Evolutionary conservation across 2,888 invertebrate species (phyloP), one percentile per base, ranked within the genome.

Genomic region (Argynnis bischoffii): DNA sequence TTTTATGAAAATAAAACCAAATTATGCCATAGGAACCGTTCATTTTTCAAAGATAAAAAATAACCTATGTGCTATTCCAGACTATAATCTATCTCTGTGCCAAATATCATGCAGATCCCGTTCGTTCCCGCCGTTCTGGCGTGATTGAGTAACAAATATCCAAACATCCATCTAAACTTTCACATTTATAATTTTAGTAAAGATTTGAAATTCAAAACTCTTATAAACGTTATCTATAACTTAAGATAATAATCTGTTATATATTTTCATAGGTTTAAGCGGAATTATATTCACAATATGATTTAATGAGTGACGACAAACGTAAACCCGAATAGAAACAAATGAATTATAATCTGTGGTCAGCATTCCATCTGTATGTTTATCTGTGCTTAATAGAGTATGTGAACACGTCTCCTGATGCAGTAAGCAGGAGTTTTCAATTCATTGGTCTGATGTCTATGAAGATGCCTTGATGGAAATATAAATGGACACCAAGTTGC

Each of bases 361-460:
- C 77, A 81, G 77, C 79, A 77, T 78, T 75, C 79, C 77, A 78
- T 82, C 74, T 76, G 76, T 78, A 79, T 83, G 81, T 77, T 79
- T 79, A 81, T 81, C 78, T 74, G 81, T 82, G 87, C 82, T 85
- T 85, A 88, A 87, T 85, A 84, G 84, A 78, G 81, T 88, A 84
- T 86, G 82, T 87, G 87, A 88, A 87, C 87, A 85, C 81, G 84
- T 82, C 78, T 79, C 75, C 74, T 74, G 78, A 79, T 78, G 79
- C 75, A 74, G 83, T 76, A 84, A 84, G 82, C 80, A 80, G 75
- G 77, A 72, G 72, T 80, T 81, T 80, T 81, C 83, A 80, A 81
- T 75, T 79, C 85, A 88, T 75, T 87, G 86, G 72, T 46, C 70
- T 77, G 79, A 78, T 75, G 78, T 77, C 66, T 61, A 63, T 63